These are phyloP conservation scores for Montipora capricornis DNA, from an alignment of 64 coral and sea anemone species.

Conservation along the genomic window DNA sequence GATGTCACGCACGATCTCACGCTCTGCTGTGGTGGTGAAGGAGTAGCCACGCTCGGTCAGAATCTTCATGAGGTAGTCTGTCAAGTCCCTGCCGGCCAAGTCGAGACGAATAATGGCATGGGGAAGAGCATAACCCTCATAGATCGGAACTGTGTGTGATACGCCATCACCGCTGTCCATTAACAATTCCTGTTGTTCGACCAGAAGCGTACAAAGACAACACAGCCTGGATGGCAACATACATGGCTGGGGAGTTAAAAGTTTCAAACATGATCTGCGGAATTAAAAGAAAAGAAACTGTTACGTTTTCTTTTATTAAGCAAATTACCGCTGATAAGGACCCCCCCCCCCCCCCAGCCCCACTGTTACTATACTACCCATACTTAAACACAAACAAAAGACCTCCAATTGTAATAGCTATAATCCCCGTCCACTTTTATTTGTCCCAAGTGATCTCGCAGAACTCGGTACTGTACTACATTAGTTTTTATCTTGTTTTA, in stretches of 20 bases:
- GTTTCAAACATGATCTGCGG: constrained; percentile 79
- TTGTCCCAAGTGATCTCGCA: too few relatives aligned
- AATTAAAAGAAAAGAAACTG: neutral
- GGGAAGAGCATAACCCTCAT: constrained; percentile 79
- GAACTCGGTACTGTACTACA: too few relatives aligned
- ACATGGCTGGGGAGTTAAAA: constrained; percentile 75
- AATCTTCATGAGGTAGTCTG: constrained; percentile 81
- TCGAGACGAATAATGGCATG: constrained; percentile 75
- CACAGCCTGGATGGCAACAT: constrained; percentile 77
- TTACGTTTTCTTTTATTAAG: neutral
- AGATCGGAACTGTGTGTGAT: constrained; percentile 73
- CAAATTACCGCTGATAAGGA: too few relatives aligned
- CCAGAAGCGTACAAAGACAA: constrained; percentile 79
- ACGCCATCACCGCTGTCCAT: constrained; percentile 73
- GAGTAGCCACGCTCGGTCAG: constrained; percentile 78
- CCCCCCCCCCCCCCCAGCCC: too few relatives aligned
- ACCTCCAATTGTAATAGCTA: too few relatives aligned
- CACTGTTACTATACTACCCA: too few relatives aligned
- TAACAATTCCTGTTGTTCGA: constrained; percentile 72
- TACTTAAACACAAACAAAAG: too few relatives aligned
- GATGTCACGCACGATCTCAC: constrained; percentile 83
- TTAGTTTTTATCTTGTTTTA: too few relatives aligned
- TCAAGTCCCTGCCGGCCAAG: constrained; percentile 78
- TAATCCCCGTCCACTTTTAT: too few relatives aligned
- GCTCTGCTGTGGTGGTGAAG: constrained; percentile 80